Conservation (phyloP, 2,113 vertebrate species). For the Zapornia atra region DNA sequence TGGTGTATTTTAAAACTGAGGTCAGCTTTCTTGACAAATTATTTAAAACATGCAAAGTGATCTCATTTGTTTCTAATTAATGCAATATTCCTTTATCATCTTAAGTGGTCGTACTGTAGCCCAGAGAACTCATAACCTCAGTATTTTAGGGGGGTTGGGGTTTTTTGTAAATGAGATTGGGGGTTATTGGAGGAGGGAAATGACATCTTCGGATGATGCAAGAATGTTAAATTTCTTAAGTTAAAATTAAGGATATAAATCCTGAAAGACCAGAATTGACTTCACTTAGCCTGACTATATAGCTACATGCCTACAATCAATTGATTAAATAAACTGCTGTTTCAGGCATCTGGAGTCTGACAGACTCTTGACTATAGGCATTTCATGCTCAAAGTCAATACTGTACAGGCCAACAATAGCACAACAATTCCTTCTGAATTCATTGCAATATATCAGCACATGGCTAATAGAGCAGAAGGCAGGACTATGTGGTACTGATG, state of each 20-base stretch:
- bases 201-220: background rate
- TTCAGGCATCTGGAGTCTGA: constrained; percentile 65
- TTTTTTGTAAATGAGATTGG: background rate
- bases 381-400: constrained; percentile 6
- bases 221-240: constrained; percentile 25
- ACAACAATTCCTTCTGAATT: constrained; percentile 50
- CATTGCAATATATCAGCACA: background rate
- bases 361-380: constrained; percentile 37
- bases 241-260: constrained; percentile 20
- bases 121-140: background rate
- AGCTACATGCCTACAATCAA: constrained; percentile 55
- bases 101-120: background rate
- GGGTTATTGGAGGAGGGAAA: background rate
- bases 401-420: constrained; percentile 66
- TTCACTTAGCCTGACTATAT: constrained; percentile 12
- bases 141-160: background rate
- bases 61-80: background rate
- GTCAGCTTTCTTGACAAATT: background rate
- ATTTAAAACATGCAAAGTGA: background rate
- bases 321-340: constrained; percentile 73
- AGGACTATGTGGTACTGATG: background rate
- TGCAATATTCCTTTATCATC: background rate
- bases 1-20: background rate
- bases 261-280: constrained; percentile 11
- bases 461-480: constrained; percentile 22